Evolutionary conservation across 2,113 vertebrate species (phyloP).

Genomic region (Sigmodon hispidus): DNA sequence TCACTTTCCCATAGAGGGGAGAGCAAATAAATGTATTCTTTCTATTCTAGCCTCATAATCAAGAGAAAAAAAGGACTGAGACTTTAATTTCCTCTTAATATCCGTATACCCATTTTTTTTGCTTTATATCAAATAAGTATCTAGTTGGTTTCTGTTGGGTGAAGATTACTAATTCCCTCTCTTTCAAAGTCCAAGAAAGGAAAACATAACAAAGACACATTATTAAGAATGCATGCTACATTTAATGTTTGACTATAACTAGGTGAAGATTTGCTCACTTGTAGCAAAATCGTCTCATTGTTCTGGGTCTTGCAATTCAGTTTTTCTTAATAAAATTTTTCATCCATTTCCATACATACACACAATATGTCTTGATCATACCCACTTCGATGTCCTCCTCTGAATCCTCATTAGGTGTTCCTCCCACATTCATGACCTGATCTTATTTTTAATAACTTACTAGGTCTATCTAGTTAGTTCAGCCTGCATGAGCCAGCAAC

Average conservation of each 20-base stretch:
- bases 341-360: background rate
- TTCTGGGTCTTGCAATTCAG: background rate
- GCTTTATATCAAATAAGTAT: conserved; percentile 1
- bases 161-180: background rate
- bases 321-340: background rate
- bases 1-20: background rate
- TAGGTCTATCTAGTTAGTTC: background rate
- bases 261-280: background rate
- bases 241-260: background rate
- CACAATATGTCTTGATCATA: background rate
- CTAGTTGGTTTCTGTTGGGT: conserved; percentile 11
- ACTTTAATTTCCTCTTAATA: background rate
- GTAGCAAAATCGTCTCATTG: background rate
- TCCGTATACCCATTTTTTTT: background rate
- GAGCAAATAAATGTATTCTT: background rate
- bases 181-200: background rate
- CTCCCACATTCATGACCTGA: background rate
- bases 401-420: background rate
- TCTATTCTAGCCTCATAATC: background rate
- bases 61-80: background rate
- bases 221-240: background rate
- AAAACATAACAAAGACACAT: background rate
- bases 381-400: background rate
- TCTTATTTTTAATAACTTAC: background rate
- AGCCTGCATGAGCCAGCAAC: too few relatives aligned